Evolutionary conservation across 2,888 invertebrate genomes (phyloP).

Genomic region (Drosophila rellima): DNA sequence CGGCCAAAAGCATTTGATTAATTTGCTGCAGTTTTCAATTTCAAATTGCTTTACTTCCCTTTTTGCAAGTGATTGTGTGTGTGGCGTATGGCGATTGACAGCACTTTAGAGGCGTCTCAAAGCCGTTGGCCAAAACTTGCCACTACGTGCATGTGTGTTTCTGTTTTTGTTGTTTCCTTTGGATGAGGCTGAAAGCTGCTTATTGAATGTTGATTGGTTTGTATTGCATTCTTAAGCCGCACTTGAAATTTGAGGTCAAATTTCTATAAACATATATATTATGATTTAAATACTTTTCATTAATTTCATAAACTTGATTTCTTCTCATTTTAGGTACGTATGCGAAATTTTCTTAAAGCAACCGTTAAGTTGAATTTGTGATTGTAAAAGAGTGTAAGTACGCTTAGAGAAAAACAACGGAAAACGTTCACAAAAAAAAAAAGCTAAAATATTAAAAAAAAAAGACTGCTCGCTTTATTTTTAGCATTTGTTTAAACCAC

Average conservation of each 20-base stretch:
- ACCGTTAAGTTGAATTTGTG: background rate
- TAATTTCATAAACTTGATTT: conserved; percentile 37
- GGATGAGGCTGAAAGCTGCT: conserved; percentile 46
- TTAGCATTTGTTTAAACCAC: too few species aligned
- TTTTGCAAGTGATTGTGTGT: conserved; percentile 22
- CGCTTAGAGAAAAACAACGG: too few species aligned
- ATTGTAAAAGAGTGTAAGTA: conserved; percentile 3
- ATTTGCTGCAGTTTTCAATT: conserved; percentile 79
- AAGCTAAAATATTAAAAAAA: too few species aligned
- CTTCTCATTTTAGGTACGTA: conserved; percentile 71
- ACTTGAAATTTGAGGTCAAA: background rate
- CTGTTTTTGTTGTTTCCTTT: conserved; percentile 6
- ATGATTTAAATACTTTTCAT: conserved; percentile 1
- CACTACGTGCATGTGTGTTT: conserved; percentile 11
- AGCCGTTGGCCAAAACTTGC: conserved; percentile 31
- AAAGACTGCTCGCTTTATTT: too few species aligned
- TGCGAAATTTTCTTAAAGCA: conserved; percentile 20
- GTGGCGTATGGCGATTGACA: conserved; percentile 45
- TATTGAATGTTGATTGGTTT: conserved; percentile 53
- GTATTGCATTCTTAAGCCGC: conserved; percentile 55
- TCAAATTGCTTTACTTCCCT: conserved; percentile 70
- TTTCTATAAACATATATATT: background rate
- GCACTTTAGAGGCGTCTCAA: conserved; percentile 39
- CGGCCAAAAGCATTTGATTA: conserved; percentile 73
- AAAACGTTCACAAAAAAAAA: too few species aligned